phyloP scores from a whole-genome alignment of 2,888 invertebrate species.

The Lissonota sp. region DNA sequence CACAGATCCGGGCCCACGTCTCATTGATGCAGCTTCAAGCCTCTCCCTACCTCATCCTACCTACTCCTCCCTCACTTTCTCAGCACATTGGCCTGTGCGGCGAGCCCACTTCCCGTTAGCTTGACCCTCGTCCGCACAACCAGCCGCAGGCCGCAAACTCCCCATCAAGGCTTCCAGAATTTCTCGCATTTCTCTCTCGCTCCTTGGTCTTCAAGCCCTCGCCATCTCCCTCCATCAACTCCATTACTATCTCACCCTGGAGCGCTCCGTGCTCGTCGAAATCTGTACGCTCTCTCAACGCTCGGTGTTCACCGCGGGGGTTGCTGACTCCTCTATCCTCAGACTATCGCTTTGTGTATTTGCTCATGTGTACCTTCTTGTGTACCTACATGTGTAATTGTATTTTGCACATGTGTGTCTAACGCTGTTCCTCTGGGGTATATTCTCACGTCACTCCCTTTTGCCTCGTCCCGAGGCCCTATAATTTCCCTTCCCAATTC shows the following conservation, averaged over 20 bases:
- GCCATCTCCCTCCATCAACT: slow-evolving; percentile 44
- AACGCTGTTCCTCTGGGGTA: no score
- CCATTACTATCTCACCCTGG: slow-evolving; percentile 10
- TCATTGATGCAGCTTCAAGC: slow-evolving; percentile 66
- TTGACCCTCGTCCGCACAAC: slow-evolving; percentile 74
- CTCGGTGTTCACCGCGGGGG: slow-evolving; percentile 34
- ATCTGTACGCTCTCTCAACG: slow-evolving; percentile 44
- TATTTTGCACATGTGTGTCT: no score
- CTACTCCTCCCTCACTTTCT: slow-evolving; percentile 25
- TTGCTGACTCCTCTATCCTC: slow-evolving; percentile 26
- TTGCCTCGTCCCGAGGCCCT: no score
- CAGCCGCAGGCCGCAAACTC: slow-evolving; percentile 77
- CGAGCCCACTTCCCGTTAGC: slow-evolving; percentile 76
- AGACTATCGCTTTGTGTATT: neutral
- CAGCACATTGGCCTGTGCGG: slow-evolving; percentile 71
- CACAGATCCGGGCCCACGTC: slow-evolving; percentile 28
- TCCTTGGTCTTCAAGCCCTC: slow-evolving; percentile 1
- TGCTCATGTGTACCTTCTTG: neutral
- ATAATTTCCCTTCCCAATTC: no score
- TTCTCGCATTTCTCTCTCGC: slow-evolving; percentile 25
- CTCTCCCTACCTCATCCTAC: slow-evolving; percentile 33
- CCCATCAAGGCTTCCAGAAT: slow-evolving; percentile 62
- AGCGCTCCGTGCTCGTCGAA: slow-evolving; percentile 27
- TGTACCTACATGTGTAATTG: no score
- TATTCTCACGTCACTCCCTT: no score